Conservation (phyloP, 2,888 invertebrate species). For the Ephialtes manifestator region DNA sequence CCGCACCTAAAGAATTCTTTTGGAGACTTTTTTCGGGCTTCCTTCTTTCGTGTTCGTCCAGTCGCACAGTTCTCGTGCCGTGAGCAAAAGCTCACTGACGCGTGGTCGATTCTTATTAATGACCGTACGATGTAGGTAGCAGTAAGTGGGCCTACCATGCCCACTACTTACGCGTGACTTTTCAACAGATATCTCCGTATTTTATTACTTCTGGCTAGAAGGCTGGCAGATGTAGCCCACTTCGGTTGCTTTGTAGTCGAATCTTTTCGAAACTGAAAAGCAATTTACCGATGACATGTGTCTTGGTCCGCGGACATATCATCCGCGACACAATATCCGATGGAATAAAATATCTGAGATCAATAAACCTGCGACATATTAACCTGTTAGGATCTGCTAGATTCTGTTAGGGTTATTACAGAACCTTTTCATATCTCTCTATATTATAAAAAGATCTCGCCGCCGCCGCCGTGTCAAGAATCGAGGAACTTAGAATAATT, state of each 20-base stretch:
- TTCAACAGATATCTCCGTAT: conserved; percentile 41
- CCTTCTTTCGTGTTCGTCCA: conserved; percentile 14
- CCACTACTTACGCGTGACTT: conserved; percentile 27
- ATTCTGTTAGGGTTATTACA: no score
- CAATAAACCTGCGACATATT: no score
- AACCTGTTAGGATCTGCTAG: no score
- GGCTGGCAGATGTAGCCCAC: not conserved
- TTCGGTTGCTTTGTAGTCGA: not conserved
- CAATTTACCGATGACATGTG: not conserved
- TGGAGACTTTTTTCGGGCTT: conserved; percentile 11
- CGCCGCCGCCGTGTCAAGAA: no score
- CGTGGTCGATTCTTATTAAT: conserved; percentile 79
- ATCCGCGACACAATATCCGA: no score
- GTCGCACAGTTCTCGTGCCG: conserved; percentile 15
- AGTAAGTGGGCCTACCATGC: conserved; percentile 4
- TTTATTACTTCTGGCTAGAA: not conserved
- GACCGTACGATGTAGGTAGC: conserved; percentile 68
- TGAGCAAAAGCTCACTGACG: conserved; percentile 67
- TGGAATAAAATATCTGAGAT: no score
- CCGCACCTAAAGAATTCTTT: conserved; percentile 25
- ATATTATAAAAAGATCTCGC: no score
- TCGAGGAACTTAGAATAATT: no score
- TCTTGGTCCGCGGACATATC: no score
- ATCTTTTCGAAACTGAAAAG: not conserved
- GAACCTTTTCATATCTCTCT: no score